Base-by-base conservation (phyloP, 2,888 invertebrate species). In the Caenorhabditis afra region DNA sequence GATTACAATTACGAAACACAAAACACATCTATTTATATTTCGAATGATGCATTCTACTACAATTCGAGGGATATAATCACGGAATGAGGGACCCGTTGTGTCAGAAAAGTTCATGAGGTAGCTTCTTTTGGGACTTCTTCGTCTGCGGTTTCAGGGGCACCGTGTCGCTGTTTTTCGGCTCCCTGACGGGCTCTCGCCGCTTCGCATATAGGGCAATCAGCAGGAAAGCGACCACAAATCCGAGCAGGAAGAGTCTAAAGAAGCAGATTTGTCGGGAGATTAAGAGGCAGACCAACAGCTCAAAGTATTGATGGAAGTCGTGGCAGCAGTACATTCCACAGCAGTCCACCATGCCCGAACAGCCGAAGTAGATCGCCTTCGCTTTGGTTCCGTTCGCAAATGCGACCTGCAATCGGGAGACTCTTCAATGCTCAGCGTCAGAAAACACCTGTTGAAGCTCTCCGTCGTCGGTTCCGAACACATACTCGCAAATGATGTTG, bases 291-390 rank as follows among this genome's bases (percentile, higher is more conserved):
- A 29, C 29, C 7, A 29, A 75, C 71, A 75, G n/a, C n/a, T 75
- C 61, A 37, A 62, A 62, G 55, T 62, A 61, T 23, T 67, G 61
- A 14, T 55, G 18, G 35, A 65, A 65, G 11, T 65, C 65, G 29
- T 65, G 65, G 16, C 73, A 74, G 16, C 73, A 65, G 18, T 74
- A 71, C 71, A 71, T 71, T 29, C 71, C 71, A 35, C 71, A 71
- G 18, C 71, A 71, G n/a, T 62, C 64, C 1, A 71, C 71, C 20
- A 11, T 55, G 49, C 71, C 71, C 18, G 47, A 0, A 35, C 71
- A 71, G 10, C 62, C 29, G 18, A 71, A 71, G 57, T 47, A 71
- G 1, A 71, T 47, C 0, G 71, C 47, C 16, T 29, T 62, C 0
- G 57, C 57, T 23, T 49, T 8, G 7, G 62, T 71, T 41, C 62